Base-by-base conservation (phyloP, 2,888 invertebrate species). In the Pristionchus japonicus region DNA sequence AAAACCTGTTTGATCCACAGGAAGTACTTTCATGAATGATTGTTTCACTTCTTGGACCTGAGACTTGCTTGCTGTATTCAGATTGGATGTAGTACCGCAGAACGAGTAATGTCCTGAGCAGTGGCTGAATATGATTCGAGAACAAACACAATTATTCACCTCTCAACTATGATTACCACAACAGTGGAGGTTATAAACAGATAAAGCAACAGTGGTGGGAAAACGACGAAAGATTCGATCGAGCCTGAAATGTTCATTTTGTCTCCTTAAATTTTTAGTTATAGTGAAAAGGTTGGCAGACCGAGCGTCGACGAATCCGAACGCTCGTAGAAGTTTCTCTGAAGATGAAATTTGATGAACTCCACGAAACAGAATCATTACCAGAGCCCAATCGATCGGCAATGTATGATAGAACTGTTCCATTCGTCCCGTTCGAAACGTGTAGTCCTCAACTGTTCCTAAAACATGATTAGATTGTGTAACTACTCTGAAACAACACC, bases 381-480 rank as follows among this genome's bases (percentile, higher is more conserved):
- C 70, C 70, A 70, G 31, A 70, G 70, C 31, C 70, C 70, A 37
- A 70, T 70, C 70, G 37, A 70, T 70, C 17, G 70, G 70, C 37
- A 2, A 3, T 17, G 70, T 70, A 37, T 23, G 9, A 34, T 70
- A 70, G 37, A 70, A 70, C 17, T 37, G 13, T 20, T 37, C 70
- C 70, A 70, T 70, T 37, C 70, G 34, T 20, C 70, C 13, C 4
- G 70, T 3, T 13, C 70, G 70, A 70, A 37, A 70, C 34, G 70
- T 70, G 37, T 31, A 70, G 31, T 70, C 70, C 27, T 67, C 67
- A 3, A 20, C 70, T 2, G 31, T 70, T 17, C 70, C 70, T 70
- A 15, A 31, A 6, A 64, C 43, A 11, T 6, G 11, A 43, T 11
- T 43, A 43, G 7, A 43, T 9, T 43, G 11, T 43, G 43, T 11